Evolutionary conservation across 2,888 invertebrate genomes (phyloP).

Genomic region (Ochlodes sylvanus): DNA sequence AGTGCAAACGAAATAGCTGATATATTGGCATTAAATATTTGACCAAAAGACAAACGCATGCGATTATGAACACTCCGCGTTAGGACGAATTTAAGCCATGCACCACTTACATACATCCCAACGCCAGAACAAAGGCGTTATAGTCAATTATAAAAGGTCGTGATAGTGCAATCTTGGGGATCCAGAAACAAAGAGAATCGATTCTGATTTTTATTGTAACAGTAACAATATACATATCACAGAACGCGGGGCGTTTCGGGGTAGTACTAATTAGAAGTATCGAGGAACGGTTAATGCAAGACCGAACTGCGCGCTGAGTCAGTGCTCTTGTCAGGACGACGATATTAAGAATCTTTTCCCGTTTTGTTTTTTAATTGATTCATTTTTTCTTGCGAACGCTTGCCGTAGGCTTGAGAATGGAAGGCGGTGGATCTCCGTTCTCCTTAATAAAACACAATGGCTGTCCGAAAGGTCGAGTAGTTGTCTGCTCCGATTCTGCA

Average conservation of each 20-base stretch:
- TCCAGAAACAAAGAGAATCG: slow-evolving; percentile 66
- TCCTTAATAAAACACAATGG: slow-evolving; percentile 89
- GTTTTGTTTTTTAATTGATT: slow-evolving; percentile 56
- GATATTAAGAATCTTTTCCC: slow-evolving; percentile 58
- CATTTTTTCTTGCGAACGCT: slow-evolving; percentile 83
- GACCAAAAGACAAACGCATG: slow-evolving; percentile 71
- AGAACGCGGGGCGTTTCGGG: slow-evolving; percentile 85
- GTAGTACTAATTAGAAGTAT: slow-evolving; percentile 63
- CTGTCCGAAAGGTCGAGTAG: slow-evolving; percentile 91
- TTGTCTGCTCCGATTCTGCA: slow-evolving; percentile 84
- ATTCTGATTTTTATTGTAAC: slow-evolving; percentile 81
- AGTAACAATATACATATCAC: slow-evolving; percentile 84
- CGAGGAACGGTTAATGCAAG: slow-evolving; percentile 67
- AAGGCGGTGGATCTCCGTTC: slow-evolving; percentile 82
- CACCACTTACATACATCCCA: slow-evolving; percentile 75
- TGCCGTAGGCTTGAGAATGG: slow-evolving; percentile 80
- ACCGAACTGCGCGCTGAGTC: slow-evolving; percentile 66
- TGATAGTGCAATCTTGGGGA: slow-evolving; percentile 58
- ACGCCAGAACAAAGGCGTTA: slow-evolving; percentile 63
- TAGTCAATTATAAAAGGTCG: slow-evolving; percentile 43
- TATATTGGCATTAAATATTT: slow-evolving; percentile 50
- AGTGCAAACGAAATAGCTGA: slow-evolving; percentile 58
- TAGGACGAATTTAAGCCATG: slow-evolving; percentile 68
- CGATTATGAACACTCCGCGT: slow-evolving; percentile 67
- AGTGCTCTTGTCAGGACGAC: slow-evolving; percentile 65